phyloP scores from a whole-genome alignment of 2,888 invertebrate genomes.

The Caenorhabditis afra region DNA sequence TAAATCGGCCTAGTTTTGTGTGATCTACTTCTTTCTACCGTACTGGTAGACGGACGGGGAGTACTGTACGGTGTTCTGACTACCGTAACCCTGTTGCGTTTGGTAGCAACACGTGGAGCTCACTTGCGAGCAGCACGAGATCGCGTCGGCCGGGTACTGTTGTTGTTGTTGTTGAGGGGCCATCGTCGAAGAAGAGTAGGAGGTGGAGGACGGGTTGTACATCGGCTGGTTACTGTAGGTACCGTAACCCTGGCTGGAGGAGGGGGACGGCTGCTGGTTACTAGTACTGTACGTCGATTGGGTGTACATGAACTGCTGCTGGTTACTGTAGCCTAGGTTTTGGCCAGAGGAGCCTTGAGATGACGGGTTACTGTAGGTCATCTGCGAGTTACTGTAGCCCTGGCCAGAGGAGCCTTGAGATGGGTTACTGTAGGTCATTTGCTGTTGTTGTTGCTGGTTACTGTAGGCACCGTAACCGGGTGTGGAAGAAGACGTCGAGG shows the following conservation, averaged over 20 bases:
- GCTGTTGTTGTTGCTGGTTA: background rate
- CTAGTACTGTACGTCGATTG: constrained; percentile 28
- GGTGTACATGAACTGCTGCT: background rate
- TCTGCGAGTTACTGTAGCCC: background rate
- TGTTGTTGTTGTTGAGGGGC: no score
- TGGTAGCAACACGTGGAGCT: constrained; percentile 66
- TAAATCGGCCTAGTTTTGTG: no score
- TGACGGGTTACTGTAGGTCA: background rate
- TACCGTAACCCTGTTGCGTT: constrained; percentile 32
- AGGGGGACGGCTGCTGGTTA: no score
- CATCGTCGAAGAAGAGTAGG: no score
- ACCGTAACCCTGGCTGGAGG: constrained; percentile 14
- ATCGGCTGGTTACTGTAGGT: constrained; percentile 17
- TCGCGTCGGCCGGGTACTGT: constrained; percentile 38
- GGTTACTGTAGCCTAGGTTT: background rate
- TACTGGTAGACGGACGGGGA: constrained; percentile 55
- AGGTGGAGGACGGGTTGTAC: constrained; percentile 9
- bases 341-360: constrained; percentile 10
- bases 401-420: no score
- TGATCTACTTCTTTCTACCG: constrained; percentile 39
- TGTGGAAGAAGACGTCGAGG: background rate
- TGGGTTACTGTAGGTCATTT: background rate
- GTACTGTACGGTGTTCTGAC: constrained; percentile 28
- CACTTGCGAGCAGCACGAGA: constrained; percentile 63
- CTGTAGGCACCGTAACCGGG: background rate